These are phyloP conservation scores for Pangasianodon gigas DNA, from an alignment of 2,113 vertebrate species.

Conservation along the genomic window DNA sequence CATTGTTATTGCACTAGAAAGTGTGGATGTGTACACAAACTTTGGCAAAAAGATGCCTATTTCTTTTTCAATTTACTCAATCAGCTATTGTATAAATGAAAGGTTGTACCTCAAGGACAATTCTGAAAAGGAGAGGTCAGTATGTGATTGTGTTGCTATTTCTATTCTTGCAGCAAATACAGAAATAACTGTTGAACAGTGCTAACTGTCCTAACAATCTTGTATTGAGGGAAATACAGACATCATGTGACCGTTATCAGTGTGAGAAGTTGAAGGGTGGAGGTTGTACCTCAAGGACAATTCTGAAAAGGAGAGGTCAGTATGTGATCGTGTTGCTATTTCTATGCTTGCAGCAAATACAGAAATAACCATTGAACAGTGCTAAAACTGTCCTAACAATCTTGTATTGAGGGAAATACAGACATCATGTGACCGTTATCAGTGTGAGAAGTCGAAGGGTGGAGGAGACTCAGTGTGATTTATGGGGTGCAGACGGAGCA, in stretches of 20 bases:
- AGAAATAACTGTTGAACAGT: neutral
- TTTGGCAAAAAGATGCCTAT: neutral
- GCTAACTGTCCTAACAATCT: neutral
- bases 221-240: neutral
- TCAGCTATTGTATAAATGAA: neutral
- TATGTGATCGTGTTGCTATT: neutral
- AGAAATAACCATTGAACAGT: neutral
- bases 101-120: neutral
- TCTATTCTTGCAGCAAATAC: neutral
- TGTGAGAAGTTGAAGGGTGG: slow-evolving; percentile 19
- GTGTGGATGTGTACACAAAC: neutral
- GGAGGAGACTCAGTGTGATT: neutral
- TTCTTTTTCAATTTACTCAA: neutral
- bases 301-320: neutral
- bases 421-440: slow-evolving; percentile 9
- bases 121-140: neutral
- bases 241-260: slow-evolving; percentile 10
- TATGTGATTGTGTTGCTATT: neutral
- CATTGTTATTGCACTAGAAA: neutral
- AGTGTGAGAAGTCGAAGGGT: slow-evolving; percentile 15
- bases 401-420: neutral
- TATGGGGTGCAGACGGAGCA: slow-evolving; percentile 26
- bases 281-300: neutral
- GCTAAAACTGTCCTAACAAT: neutral
- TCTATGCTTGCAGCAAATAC: neutral